Base-by-base conservation (phyloP, 1,140 invertebrate species). In the Drosophila albomicans region DNA sequence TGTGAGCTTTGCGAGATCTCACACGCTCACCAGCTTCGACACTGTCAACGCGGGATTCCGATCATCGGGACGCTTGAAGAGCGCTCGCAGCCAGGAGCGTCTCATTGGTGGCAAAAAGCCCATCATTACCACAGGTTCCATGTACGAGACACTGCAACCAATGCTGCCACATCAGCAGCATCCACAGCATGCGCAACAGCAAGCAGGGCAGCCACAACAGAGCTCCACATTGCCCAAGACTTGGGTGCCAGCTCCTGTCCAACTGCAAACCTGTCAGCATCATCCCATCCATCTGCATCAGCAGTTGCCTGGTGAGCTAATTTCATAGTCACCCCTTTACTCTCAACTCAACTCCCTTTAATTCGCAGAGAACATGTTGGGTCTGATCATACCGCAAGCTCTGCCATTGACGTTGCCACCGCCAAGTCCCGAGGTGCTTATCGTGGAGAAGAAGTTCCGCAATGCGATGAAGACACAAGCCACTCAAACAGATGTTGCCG, bases 381-480 rank as follows among this genome's bases (percentile, higher is more conserved):
- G 85, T 2, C 41, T 89, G 48, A 82, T 85, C 20, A 89, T 91
- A 57, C 87, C 90, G 49, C 64, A 77, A 54, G 77, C 81, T 11
- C 51, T 89, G 66, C 86, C 78, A 1, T 4, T 87, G 67, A 52
- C 84, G 1, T 35, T 88, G 1, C 78, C 80, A 28, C 81, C 82
- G 11, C 87, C 70, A 59, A 92, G 88, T 58, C 86, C 91, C 1
- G 91, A 92, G 54, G 91, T 92, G 1, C 69, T 92, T 0, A 82
- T 93, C 25, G 75, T 93, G 41, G 97, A 97, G 93, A 97, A 97
- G 93, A 94, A 96, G 32, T 97, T 97, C 92, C 94, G 96, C 79
- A 95, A 96, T 61, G 95, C 96, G 1, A 98, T 98, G 97, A 96
- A 97, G 85, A 98, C 97, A 0, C 97, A 98, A 93, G 97, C 97